phyloP scores from a whole-genome alignment of 2,113 vertebrate species.

The Tachysurus fulvidraco region DNA sequence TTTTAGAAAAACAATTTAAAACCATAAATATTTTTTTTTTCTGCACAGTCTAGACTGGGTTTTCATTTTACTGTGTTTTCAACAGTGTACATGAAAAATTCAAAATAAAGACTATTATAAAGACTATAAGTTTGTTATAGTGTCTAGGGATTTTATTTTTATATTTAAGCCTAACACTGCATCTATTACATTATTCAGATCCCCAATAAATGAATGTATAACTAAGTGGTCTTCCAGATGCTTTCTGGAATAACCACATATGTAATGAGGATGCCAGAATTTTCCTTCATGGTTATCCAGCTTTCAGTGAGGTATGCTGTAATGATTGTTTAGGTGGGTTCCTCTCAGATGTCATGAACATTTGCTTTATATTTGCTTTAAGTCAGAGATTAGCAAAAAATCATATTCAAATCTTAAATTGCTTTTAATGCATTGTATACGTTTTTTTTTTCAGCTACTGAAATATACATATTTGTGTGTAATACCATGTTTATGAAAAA shows the following conservation, averaged over 20 bases:
- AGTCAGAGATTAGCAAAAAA: not conserved
- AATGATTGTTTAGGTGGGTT: not conserved
- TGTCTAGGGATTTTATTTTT: too few relatives aligned
- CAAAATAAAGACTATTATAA: too few relatives aligned
- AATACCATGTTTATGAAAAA: not conserved
- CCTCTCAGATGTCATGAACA: not conserved
- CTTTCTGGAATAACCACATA: not conserved
- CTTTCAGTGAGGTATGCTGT: not conserved
- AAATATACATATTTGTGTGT: not conserved
- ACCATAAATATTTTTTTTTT: too few relatives aligned
- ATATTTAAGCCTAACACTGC: too few relatives aligned
- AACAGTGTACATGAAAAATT: too few relatives aligned
- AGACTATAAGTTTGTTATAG: too few relatives aligned
- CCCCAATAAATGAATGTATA: not conserved
- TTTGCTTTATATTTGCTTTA: not conserved
- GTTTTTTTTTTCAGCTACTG: not conserved
- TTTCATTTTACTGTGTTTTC: too few relatives aligned
- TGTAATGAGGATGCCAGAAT: too few relatives aligned
- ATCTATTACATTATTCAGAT: not conserved
- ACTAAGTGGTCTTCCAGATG: not conserved
- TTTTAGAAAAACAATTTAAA: too few relatives aligned
- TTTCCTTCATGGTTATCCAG: not conserved
- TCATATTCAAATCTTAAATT: not conserved
- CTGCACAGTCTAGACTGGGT: too few relatives aligned
- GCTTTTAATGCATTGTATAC: not conserved